Evolutionary conservation across 2,113 vertebrate genomes (phyloP).

Genomic region (Theropithecus gelada): DNA sequence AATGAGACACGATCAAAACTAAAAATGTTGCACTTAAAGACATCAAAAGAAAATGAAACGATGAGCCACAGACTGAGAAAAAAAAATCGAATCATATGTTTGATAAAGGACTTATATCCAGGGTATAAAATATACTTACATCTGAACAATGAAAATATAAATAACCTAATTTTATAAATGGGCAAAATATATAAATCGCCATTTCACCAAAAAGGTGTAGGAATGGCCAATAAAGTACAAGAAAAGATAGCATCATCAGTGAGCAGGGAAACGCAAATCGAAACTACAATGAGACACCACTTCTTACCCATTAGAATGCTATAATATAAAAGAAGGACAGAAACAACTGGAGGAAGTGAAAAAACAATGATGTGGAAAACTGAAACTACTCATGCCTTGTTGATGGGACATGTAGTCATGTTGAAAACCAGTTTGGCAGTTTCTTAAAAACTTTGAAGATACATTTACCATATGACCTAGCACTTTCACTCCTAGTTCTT

Average conservation of each 20-base stretch:
- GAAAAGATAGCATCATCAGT: neutral
- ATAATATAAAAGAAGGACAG: neutral
- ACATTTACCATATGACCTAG: neutral
- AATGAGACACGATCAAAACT: neutral
- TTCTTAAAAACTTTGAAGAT: neutral
- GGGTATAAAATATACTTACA: neutral
- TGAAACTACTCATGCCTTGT: neutral
- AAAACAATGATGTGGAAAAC: neutral
- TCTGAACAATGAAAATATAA: neutral
- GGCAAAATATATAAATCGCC: neutral
- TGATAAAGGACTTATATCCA: neutral
- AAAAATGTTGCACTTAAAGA: constrained; percentile 7
- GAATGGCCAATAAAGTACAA: neutral
- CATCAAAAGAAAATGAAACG: neutral
- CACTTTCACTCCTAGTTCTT: neutral
- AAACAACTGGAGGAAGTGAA: neutral
- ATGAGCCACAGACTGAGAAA: neutral
- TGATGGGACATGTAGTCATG: neutral
- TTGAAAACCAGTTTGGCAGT: neutral
- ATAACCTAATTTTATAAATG: neutral
- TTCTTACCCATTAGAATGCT: neutral
- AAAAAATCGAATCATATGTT: neutral
- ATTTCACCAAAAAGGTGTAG: neutral
- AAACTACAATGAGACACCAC: neutral
- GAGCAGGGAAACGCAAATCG: neutral